These are phyloP conservation scores for Hydraecia micacea DNA, from an alignment of 2,888 invertebrate species.

Conservation along the genomic window DNA sequence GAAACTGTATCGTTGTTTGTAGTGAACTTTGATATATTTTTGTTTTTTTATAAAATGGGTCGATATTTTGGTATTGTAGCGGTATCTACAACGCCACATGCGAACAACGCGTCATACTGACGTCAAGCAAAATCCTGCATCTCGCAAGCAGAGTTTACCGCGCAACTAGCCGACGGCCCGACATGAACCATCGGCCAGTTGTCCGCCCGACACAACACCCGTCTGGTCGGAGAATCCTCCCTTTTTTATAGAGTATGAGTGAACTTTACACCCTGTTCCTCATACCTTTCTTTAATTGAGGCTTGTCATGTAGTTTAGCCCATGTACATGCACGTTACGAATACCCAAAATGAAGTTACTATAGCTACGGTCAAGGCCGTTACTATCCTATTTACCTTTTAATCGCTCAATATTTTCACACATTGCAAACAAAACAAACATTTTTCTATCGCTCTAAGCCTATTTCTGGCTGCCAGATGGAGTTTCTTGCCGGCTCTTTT, in stretches of 20 bases:
- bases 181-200: too few species aligned
- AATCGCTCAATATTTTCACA: slow-evolving; percentile 18
- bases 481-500: neutral
- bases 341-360: neutral
- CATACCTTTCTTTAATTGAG: neutral
- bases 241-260: too few species aligned
- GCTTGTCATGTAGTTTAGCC: neutral
- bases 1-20: slow-evolving; percentile 7
- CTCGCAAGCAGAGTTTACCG: too few species aligned
- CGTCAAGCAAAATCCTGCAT: too few species aligned
- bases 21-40: slow-evolving; percentile 17
- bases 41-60: neutral
- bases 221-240: too few species aligned
- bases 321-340: neutral
- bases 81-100: too few species aligned
- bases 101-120: too few species aligned
- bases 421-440: slow-evolving; percentile 22
- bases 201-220: too few species aligned
- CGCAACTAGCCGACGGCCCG: too few species aligned
- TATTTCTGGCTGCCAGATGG: neutral
- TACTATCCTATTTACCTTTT: neutral
- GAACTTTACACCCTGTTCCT: too few species aligned
- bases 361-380: neutral
- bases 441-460: neutral
- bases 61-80: neutral